Evolutionary conservation across 2,888 invertebrate genomes (phyloP), one percentile per base, ranked within the genome.

Genomic region (Drosophila prostipennis): DNA sequence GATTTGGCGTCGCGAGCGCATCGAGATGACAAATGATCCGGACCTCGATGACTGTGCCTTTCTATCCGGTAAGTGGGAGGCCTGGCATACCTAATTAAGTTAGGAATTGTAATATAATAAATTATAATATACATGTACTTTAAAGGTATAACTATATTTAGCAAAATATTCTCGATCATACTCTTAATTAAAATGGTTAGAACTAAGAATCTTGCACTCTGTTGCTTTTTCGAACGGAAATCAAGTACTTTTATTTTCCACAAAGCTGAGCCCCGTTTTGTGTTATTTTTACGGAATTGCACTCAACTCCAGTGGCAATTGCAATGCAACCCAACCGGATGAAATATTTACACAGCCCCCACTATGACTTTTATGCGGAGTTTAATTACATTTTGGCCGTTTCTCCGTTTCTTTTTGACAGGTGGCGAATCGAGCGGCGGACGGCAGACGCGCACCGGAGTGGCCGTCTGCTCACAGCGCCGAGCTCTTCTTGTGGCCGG

Each of bases 11-110:
- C 91, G 91, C 77, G 92, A 92, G 90, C 90, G 95, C 93, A 94
- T 94, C 79, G 94, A 94, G 89, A 96, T 97, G 97, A 96, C 96
- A 92, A 91, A 91, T 87, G 97, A 97, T 91, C 96, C 96, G 92
- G 97, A 97, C 93, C 94, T 97, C 91, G 97, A 97, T 91, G 97
- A 97, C 93, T 97, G 97, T 89, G 97, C 97, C 74, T 97, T 97
- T 93, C 93, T 97, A 92, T 97, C 97, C 93, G 97, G 97, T 96
- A 90, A 78, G 51, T 52, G 16, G n/a, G n/a, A n/a, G n/a, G n/a
- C n/a, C n/a, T n/a, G n/a, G n/a, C n/a, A n/a, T n/a, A n/a, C n/a
- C n/a, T n/a, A n/a, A n/a, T n/a, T n/a, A n/a, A n/a, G n/a, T n/a
- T n/a, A n/a, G n/a, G n/a, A n/a, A n/a, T n/a, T n/a, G n/a, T n/a